These are phyloP conservation scores for Pygmarrhopalites habei DNA, from an alignment of 1,140 invertebrate species.

Conservation along the genomic window DNA sequence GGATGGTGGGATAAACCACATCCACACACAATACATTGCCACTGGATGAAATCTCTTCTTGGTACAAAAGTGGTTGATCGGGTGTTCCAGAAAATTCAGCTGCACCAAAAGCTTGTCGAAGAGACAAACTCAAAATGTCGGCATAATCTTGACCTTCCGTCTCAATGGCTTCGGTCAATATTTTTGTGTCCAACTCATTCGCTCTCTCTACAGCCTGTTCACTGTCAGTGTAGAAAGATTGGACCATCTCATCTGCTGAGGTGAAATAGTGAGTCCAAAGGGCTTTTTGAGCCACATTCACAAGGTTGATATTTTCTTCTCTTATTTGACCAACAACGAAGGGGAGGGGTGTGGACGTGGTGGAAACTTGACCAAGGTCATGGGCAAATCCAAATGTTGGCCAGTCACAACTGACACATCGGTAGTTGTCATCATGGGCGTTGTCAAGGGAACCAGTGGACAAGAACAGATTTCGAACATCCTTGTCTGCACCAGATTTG, in stretches of 20 bases:
- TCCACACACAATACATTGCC: constrained; percentile 27
- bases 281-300: constrained; percentile 15
- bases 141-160: constrained; percentile 28
- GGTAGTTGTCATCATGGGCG: constrained; percentile 26
- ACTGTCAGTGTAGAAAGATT: constrained; percentile 27
- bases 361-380: constrained; percentile 19
- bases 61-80: constrained; percentile 20
- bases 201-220: neutral
- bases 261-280: constrained; percentile 25
- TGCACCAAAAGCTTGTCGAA: constrained; percentile 25
- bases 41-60: constrained; percentile 28
- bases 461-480: constrained; percentile 22
- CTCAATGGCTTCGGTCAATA: constrained; percentile 18
- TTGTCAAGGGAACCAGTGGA: constrained; percentile 13
- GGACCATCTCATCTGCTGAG: constrained; percentile 7
- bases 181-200: constrained; percentile 18
- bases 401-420: constrained; percentile 23
- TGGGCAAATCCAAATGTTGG: constrained; percentile 28
- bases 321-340: constrained; percentile 24
- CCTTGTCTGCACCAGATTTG: constrained; percentile 14
- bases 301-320: constrained; percentile 23
- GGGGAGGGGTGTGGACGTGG: neutral
- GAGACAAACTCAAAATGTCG: constrained; percentile 28
- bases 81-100: constrained; percentile 22
- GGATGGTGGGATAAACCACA: constrained; percentile 29